A percentile compares a stretch with the other conserved stretches of the same genome.
phyloP scores from a whole-genome alignment of 2,113 vertebrate species.

The Ivindomyrus marchei region DNA sequence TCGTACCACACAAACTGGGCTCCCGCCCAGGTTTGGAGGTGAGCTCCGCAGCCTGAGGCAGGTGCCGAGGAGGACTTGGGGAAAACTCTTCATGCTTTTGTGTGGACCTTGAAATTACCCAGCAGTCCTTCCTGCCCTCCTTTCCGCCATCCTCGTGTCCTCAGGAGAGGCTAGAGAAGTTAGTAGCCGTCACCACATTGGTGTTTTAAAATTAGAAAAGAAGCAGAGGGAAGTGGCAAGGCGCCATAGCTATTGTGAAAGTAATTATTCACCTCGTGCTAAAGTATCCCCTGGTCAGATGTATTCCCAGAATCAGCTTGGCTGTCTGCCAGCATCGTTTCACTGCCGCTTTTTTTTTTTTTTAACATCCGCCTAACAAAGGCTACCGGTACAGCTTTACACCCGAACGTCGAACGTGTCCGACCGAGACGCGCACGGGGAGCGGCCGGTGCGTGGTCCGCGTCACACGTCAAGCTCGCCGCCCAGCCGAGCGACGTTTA shows the following conservation, averaged over 20 bases:
- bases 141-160: background rate
- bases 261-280: constrained; percentile 1
- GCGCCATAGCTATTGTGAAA: background rate
- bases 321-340: constrained; percentile 21
- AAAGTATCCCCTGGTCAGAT: background rate
- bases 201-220: background rate
- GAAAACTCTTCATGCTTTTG: background rate
- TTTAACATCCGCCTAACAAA: background rate
- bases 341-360: background rate
- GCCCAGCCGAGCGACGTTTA: background rate
- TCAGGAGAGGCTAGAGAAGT: background rate
- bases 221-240: background rate
- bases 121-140: background rate
- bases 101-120: background rate
- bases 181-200: background rate
- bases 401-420: background rate
- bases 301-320: background rate
- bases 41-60: background rate
- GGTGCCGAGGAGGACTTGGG: background rate
- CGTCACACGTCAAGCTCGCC: background rate
- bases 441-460: background rate
- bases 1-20: background rate
- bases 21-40: background rate
- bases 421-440: background rate
- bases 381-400: background rate